Evolutionary conservation across 2,888 invertebrate genomes (phyloP), one percentile per base, ranked within the genome.

Genomic region (Cataglyphis albicans): DNA sequence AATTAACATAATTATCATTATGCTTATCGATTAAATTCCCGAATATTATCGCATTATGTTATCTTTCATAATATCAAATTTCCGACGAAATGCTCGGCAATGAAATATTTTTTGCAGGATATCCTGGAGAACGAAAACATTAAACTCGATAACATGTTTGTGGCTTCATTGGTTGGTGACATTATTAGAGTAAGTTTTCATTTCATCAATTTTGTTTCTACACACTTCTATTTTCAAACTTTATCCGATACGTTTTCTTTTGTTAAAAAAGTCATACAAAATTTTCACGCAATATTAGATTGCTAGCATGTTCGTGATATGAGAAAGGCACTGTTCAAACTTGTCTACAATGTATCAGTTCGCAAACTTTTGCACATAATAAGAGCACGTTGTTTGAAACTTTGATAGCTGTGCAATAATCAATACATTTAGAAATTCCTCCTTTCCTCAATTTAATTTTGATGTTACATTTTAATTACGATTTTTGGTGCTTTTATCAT

Each of bases 71-170:
- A 74, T 74, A 48, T 74, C 25, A 0, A 52, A 12, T 67, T 41
- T 32, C 10, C 12, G 1, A 29, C 12, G 6, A 67, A 57, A 32
- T 9, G 3, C 25, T n/a, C n/a, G 21, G 44, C 44, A 21, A 6
- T 29, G 1, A 25, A 21, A 29, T 41, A 0, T 38, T 57, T 48
- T 52, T 83, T 94, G 63, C 95, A 98, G 97, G 98, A 99, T 94
- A 98, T 99, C 91, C 95, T 99, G 83, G 98, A 98, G 93, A 99
- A 99, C 94, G 98, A 98, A 93, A 98, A 99, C 94, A 97, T 99
- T 88, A 98, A 98, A 95, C 95, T 99, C 92, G 99, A 99, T 95
- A 98, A 98, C 93, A 98, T 99, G 98, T 99, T 99, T 95, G 97
- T 98, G 89, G 98, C 99, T 38, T 99, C 99, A 9, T 96, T 99